Base-by-base conservation (phyloP, 2,888 invertebrate genomes). In the Balanococcus diminutus region DNA sequence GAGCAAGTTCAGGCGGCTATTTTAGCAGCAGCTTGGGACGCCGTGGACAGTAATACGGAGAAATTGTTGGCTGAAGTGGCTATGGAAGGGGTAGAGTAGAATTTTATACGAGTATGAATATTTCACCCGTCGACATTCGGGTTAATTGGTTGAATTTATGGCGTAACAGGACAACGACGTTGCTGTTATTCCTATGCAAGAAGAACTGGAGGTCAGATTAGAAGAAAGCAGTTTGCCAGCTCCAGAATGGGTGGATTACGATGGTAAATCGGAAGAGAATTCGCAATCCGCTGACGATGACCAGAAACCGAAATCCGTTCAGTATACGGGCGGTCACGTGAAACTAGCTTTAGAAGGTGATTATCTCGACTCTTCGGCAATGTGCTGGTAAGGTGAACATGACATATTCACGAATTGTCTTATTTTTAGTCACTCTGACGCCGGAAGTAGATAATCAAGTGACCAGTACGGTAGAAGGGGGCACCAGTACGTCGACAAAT, bases 191-290 rank as follows among this genome's bases (percentile, higher is more conserved):
- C 91, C 92, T 0, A 91, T 92, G 90, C 92, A 92, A 89, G 92
- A 93, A 89, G 92, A 92, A 88, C 89, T 93, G 83, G 92, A 92
- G 89, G 92, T 93, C 25, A 90, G 91, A 85, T 88, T 92, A 85
- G 91, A 92, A 89, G 90, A 91, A 88, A 91, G 91, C 22, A 90
- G 90, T 3, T 91, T 91, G 88, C 91, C 91, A 0, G 91, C 91
- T 6, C 90, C 91, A 0, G 90, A 89, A 86, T 91, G 89, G 91
- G 91, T 82, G 2, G 86, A 32, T 11, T 84, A 81, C 25, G 84
- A 84, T 39, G 19, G 56, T 16, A 86, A 86, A 28, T 82, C 82
- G 5, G 61, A 32, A 16, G 67, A 82, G n/a, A 75, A 56, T 72
- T 83, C 75, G 9, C 36, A 51, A 19, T 32, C 89, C 16, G 89